These are phyloP conservation scores for Eutrigla gurnardus DNA, from an alignment of 2,797 vertebrate genomes.

Conservation along the genomic window DNA sequence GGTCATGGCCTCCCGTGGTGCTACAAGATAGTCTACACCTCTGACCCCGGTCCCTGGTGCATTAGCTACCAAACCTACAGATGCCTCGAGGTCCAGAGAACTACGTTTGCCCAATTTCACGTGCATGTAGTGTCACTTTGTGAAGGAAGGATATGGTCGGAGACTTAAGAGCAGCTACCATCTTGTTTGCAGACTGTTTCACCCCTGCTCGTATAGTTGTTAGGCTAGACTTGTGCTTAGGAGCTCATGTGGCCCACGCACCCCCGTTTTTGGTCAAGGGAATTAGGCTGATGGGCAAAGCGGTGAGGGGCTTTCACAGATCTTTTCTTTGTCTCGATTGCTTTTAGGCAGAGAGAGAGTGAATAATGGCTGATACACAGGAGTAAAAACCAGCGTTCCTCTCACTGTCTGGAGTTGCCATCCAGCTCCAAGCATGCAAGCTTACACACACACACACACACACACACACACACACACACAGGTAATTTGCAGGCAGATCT, in stretches of 20 bases:
- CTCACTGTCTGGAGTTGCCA: conserved; percentile 75
- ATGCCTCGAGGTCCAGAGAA: conserved; percentile 37
- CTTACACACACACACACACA: conserved; percentile 41
- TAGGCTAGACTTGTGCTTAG: conserved; percentile 62
- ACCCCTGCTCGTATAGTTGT: conserved; percentile 64
- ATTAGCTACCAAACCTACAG: conserved; percentile 63
- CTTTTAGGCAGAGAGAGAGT: conserved; percentile 68
- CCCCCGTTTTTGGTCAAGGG: conserved; percentile 53
- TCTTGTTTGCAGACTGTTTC: conserved; percentile 68
- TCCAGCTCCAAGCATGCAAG: conserved; percentile 65
- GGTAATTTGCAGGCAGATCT: conserved; percentile 88
- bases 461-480: conserved; percentile 37
- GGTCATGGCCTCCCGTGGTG: conserved; percentile 75
- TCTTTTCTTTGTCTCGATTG: conserved; percentile 53
- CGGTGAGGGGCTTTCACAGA: conserved; percentile 52
- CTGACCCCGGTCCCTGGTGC: conserved; percentile 55
- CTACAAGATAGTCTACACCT: conserved; percentile 77
- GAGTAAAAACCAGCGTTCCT: conserved; percentile 82
- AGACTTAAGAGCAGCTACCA: conserved; percentile 71
- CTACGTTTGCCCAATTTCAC: conserved; percentile 26
- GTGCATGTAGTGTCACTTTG: conserved; percentile 16
- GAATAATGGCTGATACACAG: conserved; percentile 68
- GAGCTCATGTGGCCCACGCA: conserved; percentile 55
- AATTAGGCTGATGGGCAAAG: conserved; percentile 64
- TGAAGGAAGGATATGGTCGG: conserved; percentile 36